phyloP scores from a whole-genome alignment of 37 sponge, comb jelly and placozoan genomes.

The Ephydatia muelleri region DNA sequence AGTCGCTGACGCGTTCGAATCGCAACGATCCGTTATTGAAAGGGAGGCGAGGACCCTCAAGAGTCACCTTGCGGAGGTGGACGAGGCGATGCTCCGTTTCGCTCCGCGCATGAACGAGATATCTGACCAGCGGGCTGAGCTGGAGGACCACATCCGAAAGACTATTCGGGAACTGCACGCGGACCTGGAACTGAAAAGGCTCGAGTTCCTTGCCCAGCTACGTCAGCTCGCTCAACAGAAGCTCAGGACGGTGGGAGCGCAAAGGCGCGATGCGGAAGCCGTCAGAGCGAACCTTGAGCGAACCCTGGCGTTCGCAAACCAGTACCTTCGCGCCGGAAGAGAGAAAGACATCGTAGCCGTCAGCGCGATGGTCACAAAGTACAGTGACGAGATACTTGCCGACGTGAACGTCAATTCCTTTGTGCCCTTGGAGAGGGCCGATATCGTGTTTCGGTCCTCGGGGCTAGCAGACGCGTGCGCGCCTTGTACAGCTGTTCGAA shows the following conservation, averaged over 20 bases:
- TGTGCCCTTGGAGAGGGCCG: background rate
- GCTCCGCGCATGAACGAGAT: slow-evolving; percentile 1
- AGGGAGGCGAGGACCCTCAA: slow-evolving; percentile 9
- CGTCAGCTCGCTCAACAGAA: slow-evolving; percentile 9
- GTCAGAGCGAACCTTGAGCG: background rate
- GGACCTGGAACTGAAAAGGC: slow-evolving; percentile 7
- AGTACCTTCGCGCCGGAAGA: slow-evolving; percentile 9
- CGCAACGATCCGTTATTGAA: slow-evolving; percentile 8
- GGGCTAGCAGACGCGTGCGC: background rate
- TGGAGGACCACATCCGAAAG: slow-evolving; percentile 8
- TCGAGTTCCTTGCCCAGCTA: slow-evolving; percentile 20
- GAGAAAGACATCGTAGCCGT: slow-evolving; percentile 23
- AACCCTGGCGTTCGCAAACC: slow-evolving; percentile 8
- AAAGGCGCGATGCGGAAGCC: background rate
- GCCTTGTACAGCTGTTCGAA: background rate
- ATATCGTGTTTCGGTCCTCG: background rate
- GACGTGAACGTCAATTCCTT: background rate
- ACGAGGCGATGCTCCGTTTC: background rate
- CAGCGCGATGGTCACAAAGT: background rate
- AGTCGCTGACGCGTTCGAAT: slow-evolving; percentile 13
- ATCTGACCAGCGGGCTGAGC: background rate
- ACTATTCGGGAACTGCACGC: background rate
- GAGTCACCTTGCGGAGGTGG: background rate
- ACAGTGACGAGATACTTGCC: background rate
- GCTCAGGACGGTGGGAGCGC: slow-evolving; percentile 3